Evolutionary conservation across 2,888 invertebrate genomes (phyloP).

Genomic region (Brachycybe producta): DNA sequence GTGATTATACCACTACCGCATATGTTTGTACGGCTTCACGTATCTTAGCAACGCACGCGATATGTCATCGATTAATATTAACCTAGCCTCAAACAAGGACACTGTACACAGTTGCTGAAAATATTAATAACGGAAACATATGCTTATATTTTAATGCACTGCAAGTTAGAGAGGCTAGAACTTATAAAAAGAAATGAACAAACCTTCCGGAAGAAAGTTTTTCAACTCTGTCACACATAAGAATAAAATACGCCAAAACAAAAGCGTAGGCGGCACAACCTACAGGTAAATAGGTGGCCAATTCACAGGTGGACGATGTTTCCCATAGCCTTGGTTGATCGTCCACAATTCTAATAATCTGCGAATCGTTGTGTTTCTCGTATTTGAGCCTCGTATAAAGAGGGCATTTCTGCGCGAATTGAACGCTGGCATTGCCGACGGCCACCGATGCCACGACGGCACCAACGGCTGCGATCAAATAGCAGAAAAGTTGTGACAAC

Average conservation of each 20-base stretch:
- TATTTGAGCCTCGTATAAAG: slow-evolving; percentile 2
- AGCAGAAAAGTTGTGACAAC: slow-evolving; percentile 9
- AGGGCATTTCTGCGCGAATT: slow-evolving; percentile 16
- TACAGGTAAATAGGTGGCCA: slow-evolving; percentile 2
- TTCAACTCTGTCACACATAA: slow-evolving; percentile 9
- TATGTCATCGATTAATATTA: too few species aligned
- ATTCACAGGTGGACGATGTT: slow-evolving; percentile 5
- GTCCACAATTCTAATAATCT: neutral
- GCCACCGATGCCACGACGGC: slow-evolving; percentile 15
- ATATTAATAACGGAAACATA: too few species aligned
- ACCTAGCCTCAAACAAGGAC: too few species aligned
- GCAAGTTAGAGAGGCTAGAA: neutral
- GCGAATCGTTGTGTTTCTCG: neutral
- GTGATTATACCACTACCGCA: too few species aligned
- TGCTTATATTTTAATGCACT: too few species aligned
- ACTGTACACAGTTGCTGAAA: too few species aligned
- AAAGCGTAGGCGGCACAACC: slow-evolving; percentile 3
- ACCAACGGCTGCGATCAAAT: slow-evolving; percentile 15
- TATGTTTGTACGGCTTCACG: too few species aligned
- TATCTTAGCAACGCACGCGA: too few species aligned
- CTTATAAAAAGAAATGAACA: neutral
- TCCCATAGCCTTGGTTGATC: slow-evolving; percentile 7
- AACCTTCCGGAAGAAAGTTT: neutral
- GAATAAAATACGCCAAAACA: slow-evolving; percentile 12
- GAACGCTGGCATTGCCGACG: slow-evolving; percentile 6